A percentile compares a stretch with the other conserved stretches of the same genome.
Evolutionary conservation across 2,888 invertebrate species (phyloP).

Genomic region (Spodoptera picta): DNA sequence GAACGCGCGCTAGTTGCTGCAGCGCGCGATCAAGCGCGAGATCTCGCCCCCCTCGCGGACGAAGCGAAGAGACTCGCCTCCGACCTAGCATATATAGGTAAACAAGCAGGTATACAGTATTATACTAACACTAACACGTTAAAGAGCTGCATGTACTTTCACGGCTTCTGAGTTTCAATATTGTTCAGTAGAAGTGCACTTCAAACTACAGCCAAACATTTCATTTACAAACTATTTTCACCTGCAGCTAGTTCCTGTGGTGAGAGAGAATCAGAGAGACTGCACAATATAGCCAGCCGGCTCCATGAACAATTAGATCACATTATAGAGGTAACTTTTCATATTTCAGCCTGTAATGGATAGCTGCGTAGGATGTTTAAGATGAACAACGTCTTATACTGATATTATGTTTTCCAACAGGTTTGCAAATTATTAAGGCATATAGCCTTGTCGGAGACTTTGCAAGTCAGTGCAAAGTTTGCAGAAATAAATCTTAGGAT

Average conservation of each 20-base stretch:
- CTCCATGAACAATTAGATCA: constrained; percentile 99
- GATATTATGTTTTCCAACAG: constrained; percentile 78
- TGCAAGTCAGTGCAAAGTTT: constrained; percentile 98
- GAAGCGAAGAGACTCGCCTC: constrained; percentile 82
- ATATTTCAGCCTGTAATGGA: constrained; percentile 5
- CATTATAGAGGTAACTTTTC: constrained; percentile 95
- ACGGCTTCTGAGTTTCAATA: constrained; percentile 5
- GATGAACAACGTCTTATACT: constrained; percentile 5
- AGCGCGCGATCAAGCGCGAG: constrained; percentile 83
- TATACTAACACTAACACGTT: constrained; percentile 70
- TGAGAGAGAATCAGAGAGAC: constrained; percentile 92
- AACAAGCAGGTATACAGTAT: constrained; percentile 76
- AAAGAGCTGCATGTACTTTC: constrained; percentile 58
- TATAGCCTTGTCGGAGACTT: constrained; percentile 97
- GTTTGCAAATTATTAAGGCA: constrained; percentile 98
- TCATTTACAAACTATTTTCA: constrained; percentile 29
- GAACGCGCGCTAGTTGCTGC: constrained; percentile 93
- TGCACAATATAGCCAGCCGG: constrained; percentile 97
- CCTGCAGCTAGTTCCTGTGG: constrained; percentile 89
- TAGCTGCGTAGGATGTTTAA: background rate
- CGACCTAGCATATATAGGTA: constrained; percentile 87
- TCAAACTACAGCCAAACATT: background rate
- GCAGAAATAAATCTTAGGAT: constrained; percentile 98
- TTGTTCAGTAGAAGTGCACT: constrained; percentile 2
- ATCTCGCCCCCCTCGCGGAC: constrained; percentile 81